Conservation (phyloP, 2,797 vertebrate genomes). For the Diglossa cyanea region DNA sequence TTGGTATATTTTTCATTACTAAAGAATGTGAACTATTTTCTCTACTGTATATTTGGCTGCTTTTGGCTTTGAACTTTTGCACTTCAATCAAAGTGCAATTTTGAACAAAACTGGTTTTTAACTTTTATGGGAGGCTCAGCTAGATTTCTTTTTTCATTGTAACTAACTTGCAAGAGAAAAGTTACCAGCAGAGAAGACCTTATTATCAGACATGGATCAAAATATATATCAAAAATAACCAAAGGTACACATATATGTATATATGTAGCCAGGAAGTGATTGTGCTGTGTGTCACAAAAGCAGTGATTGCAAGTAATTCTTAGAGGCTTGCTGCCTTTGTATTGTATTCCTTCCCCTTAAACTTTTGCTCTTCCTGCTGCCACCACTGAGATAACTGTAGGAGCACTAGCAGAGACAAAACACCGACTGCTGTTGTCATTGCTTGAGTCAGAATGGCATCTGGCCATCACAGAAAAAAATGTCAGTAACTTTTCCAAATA, state of each 20-base stretch:
- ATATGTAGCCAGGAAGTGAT: slow-evolving; percentile 26
- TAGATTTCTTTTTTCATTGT: slow-evolving; percentile 15
- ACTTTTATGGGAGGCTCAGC: slow-evolving; percentile 39
- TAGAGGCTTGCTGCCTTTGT: neutral
- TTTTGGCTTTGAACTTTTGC: slow-evolving; percentile 64
- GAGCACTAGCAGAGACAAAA: neutral
- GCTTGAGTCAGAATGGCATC: neutral
- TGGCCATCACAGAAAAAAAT: neutral
- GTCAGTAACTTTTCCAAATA: neutral
- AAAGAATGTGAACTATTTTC: slow-evolving; percentile 46
- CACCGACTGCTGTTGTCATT: neutral
- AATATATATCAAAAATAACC: neutral
- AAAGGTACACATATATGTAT: neutral
- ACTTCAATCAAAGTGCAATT: slow-evolving; percentile 69
- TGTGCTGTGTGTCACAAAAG: neutral
- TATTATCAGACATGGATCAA: neutral
- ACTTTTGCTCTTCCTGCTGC: neutral
- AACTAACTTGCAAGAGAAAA: slow-evolving; percentile 9
- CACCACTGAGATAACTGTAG: neutral
- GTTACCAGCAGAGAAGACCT: neutral
- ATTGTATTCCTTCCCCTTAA: neutral
- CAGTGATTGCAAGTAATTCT: neutral
- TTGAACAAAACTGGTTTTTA: slow-evolving; percentile 57
- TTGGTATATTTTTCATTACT: slow-evolving; percentile 66
- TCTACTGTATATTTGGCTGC: slow-evolving; percentile 51